Percentiles rank a stretch among this genome's conserved stretches.
These are phyloP conservation scores for Onychomys arenicola DNA, from an alignment of 2,797 vertebrate genomes.

Conservation along the genomic window DNA sequence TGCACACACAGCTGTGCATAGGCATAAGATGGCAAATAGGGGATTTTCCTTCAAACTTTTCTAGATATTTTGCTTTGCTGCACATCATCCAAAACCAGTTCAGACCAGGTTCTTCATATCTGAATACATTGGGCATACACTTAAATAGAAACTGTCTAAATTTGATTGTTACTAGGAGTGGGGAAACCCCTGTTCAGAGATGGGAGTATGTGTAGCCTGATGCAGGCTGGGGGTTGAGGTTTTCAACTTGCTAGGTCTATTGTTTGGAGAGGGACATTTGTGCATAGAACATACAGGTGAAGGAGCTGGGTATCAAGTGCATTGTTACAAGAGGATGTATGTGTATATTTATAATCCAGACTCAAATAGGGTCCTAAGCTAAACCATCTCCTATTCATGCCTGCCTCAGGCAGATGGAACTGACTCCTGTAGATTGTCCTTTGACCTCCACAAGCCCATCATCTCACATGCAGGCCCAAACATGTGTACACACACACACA, in stretches of 20 bases:
- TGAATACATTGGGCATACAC: neutral
- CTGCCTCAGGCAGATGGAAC: neutral
- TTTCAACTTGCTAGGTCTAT: neutral
- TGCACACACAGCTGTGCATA: neutral
- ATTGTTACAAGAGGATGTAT: neutral
- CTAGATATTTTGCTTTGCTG: neutral
- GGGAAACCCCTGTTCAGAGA: neutral
- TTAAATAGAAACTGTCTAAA: neutral
- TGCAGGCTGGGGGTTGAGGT: neutral
- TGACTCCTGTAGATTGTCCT: neutral
- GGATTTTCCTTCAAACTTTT: neutral
- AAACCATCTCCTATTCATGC: neutral
- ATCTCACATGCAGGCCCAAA: neutral
- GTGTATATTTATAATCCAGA: neutral
- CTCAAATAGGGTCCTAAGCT: neutral
- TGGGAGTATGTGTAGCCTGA: neutral
- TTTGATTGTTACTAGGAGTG: neutral
- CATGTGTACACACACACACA: neutral
- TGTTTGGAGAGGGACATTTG: neutral
- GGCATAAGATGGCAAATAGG: neutral
- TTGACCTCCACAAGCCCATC: neutral
- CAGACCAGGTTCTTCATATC: neutral
- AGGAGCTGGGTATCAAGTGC: too few relatives aligned
- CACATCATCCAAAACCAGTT: neutral
- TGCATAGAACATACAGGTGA: neutral